phyloP scores from a whole-genome alignment of 2,888 invertebrate species.

The Oithona nana region DNA sequence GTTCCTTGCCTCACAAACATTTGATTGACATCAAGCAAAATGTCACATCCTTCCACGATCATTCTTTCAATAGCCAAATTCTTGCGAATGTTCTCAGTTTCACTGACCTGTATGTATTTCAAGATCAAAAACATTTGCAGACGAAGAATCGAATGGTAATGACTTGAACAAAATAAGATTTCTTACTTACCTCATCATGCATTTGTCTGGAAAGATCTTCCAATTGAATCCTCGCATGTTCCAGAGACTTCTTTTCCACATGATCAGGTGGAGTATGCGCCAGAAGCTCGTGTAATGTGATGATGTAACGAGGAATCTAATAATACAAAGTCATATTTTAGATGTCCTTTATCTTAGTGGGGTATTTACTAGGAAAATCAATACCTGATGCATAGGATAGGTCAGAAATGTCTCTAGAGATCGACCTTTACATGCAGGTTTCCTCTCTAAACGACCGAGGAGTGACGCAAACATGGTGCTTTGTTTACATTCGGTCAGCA shows the following conservation, averaged over 20 bases:
- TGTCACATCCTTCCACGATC: conserved; percentile 85
- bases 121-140: too few species aligned
- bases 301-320: conserved; percentile 75
- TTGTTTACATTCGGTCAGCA: conserved; percentile 78
- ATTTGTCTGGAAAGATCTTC: conserved; percentile 68
- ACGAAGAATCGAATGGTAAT: too few species aligned
- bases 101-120: conserved; percentile 43
- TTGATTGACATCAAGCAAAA: conserved; percentile 73
- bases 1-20: conserved; percentile 17
- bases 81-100: conserved; percentile 74
- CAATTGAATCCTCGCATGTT: conserved; percentile 58
- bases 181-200: conserved; percentile 52
- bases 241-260: conserved; percentile 69
- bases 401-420: conserved; percentile 72
- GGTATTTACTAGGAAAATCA: not conserved
- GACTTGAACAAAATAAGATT: too few species aligned
- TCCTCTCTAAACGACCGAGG: conserved; percentile 59
- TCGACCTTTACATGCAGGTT: conserved; percentile 61
- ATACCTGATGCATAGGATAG: conserved; percentile 83
- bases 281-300: conserved; percentile 67
- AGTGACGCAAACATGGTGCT: conserved; percentile 53
- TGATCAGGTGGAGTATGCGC: conserved; percentile 86
- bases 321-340: too few species aligned
- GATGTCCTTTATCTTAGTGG: too few species aligned
- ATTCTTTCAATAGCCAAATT: conserved; percentile 77